Evolutionary conservation across 2,797 vertebrate species (phyloP), one percentile per base, ranked within the genome.

Genomic region (Rallus crepitans): DNA sequence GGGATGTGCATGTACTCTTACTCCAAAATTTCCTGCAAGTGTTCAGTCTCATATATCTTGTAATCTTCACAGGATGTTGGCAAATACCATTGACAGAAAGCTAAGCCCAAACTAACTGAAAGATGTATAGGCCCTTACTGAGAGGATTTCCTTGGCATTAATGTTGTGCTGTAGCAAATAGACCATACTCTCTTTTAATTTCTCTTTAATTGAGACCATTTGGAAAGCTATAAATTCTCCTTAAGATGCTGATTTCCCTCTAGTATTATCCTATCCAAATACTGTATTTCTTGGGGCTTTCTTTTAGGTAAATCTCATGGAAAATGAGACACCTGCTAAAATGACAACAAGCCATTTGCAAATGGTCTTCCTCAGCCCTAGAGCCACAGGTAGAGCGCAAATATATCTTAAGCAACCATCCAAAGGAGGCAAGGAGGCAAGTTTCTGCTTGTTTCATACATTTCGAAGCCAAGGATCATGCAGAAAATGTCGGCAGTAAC

Each of bases 251-350:
- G 13, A 72, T 66, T 89, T 93, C 90, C 65, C 42, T 75, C 50
- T 55, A 55, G 25, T 33, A 70, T 84, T 94, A 84, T 68, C 27
- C 33, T 89, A 13, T 57, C 60, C 31, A 55, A 88, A 66, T 27
- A 35, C 31, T 82, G 17, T 16, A 39, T 86, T 96, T 75, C 56
- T 82, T n/a, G 37, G 65, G 45, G 24, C 12, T 93, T 90, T 90
- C 23, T 73, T 75, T 11, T 77, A 77, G 82, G 56, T 42, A 93
- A 71, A 81, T 90, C 37, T 89, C 28, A 12, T 48, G n/a, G 80
- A 87, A 93, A 94, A 35, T 90, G 72, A 96, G 53, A 82, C 71
- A 96, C 57, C 63, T 84, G 73, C 84, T 92, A 94, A 92, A 97
- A 93, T 87, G 48, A 90, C 53, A 28, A 27, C 48, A 70, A 91